Base-by-base conservation (phyloP, 2,113 vertebrate genomes). In the Romanogobio albipinnatus region DNA sequence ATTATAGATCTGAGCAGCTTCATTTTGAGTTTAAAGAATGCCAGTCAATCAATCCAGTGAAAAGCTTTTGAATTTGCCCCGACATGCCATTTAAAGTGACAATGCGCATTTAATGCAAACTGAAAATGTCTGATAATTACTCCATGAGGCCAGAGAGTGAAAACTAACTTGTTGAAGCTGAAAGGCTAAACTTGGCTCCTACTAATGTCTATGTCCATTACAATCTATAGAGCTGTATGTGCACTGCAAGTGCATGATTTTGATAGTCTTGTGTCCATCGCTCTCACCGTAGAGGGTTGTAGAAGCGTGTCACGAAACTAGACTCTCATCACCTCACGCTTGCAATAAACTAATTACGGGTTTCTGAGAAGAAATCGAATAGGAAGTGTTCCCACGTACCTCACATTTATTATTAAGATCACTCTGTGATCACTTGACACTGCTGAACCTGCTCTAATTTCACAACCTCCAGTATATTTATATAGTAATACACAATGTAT, bases 41-140 rank as follows among this genome's bases (percentile, higher is more conserved):
- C 6, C 3, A 43, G 51, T 85, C 84, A 59, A 78, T 85, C 51
- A 80, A 43, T 58, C n/a, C 71, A 26, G n/a, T 71, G 81, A 73
- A 73, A 70, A 56, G 22, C 45, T 47, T 64, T 81, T 68, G 33
- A 82, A 43, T 88, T 51, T 83, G 73, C 62, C 45, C 59, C 1
- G 14, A 53, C 33, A 66, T 64, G 76, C 17, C 33, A 56, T 68
- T 73, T 68, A 70, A 58, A 71, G 33, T 43, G 33, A 78, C 76
- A 78, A 59, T 78, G 47, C 51, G 1, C 81, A 58, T 78, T 26
- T 74, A 81, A 62, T 19, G 26, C 64, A 75, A 75, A 45, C 58
- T 53, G 24, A 59, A 22, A 53, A 13, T 82, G 62, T 5, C 39
- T 76, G 19, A 70, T 76, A 36, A 70, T 81, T 26, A 71, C 62